Percentiles rank a stretch among this genome's conserved stretches.
phyloP scores from a whole-genome alignment of 92 coral and sea anemone species.

The Meandrina meandrites region DNA sequence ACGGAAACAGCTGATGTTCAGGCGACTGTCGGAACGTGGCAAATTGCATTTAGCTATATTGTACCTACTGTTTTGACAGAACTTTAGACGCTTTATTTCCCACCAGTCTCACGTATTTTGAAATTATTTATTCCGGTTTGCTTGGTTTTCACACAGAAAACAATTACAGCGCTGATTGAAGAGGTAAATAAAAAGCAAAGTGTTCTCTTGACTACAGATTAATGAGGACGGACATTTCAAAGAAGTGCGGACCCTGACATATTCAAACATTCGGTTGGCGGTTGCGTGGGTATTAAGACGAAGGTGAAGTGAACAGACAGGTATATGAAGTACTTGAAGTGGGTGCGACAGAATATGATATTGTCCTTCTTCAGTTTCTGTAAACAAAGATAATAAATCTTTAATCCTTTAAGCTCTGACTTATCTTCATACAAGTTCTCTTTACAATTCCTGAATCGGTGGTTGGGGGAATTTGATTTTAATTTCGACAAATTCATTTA shows the following conservation, averaged over 20 bases:
- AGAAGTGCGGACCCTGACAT: too few species aligned
- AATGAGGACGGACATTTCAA: too few species aligned
- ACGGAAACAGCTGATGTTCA: background rate
- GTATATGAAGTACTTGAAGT: background rate
- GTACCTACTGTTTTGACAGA: background rate
- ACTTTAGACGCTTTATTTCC: background rate
- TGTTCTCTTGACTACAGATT: too few species aligned
- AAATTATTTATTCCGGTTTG: background rate
- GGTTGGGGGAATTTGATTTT: conserved; percentile 24
- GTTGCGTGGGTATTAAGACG: background rate
- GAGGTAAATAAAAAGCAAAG: too few species aligned
- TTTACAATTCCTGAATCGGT: conserved; percentile 69
- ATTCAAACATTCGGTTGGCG: background rate
- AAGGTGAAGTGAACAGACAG: background rate
- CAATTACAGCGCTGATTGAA: too few species aligned
- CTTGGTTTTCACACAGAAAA: background rate
- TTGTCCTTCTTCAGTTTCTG: background rate
- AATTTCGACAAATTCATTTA: conserved; percentile 13
- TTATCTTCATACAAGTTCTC: background rate
- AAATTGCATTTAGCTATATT: conserved; percentile 13
- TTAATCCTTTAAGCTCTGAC: background rate
- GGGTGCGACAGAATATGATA: background rate
- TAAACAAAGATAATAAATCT: background rate
- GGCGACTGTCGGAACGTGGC: conserved; percentile 8
- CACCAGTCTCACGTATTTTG: background rate